Evolutionary conservation across 2,888 invertebrate genomes (phyloP), one percentile per base, ranked within the genome.

Genomic region (Phorcus lineatus): DNA sequence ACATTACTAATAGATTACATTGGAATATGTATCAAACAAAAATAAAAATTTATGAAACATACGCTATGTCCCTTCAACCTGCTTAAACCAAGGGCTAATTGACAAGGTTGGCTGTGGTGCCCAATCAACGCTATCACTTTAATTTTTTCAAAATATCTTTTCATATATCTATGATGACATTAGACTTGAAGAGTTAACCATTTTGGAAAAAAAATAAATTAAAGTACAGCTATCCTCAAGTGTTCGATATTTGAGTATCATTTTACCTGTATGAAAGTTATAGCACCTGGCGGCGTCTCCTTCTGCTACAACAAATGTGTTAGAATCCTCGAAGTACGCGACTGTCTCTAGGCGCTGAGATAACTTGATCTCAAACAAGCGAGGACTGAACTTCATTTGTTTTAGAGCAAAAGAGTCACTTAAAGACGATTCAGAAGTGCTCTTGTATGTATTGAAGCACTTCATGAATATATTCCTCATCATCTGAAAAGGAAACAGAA

Each of bases 401-500:
- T 89, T 89, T 17, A 91, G 81, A 31, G 91, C 89, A 67, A 86
- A 85, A 0, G 88, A 85, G 78, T 92, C 92, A 31, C 89, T 87
- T 1, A 92, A 80, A 13, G 85, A 81, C 6, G 87, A 77, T 81
- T 92, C 92, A 0, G 83, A 79, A 0, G 87, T 84, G 2, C 84
- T 76, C 78, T 90, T 91, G 86, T 91, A 92, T 6, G 88, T 88
- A 84, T 92, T 92, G 86, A 89, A 92, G 82, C 92, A 92, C 80
- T 90, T 90, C 52, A 90, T 83, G 83, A 92, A 92, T 80, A 92
- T 90, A 83, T 91, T 91, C 19, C 92, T 82, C 92, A 92, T 92
- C 88, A 92, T 89, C 92, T 92, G 88, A 24, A 47, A 47, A 47
- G 1, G 13, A 47, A 47, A 11, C 11, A 13, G 47, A 47, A 9